Evolutionary conservation across 1,140 invertebrate genomes (phyloP), one percentile per base, ranked within the genome.

Genomic region (Drosophila takahashii): DNA sequence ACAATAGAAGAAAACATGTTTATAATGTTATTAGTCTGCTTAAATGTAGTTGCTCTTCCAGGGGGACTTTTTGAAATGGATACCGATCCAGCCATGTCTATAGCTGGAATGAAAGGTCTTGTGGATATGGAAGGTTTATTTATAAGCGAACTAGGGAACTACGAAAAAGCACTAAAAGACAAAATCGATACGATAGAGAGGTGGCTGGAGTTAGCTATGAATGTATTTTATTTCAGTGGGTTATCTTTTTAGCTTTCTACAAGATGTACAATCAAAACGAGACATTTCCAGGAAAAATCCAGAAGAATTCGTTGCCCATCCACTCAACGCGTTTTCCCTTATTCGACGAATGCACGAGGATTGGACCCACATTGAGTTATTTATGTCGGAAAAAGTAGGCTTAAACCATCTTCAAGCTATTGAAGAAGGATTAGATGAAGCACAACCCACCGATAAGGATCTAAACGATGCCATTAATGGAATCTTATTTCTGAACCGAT

Each of bases 321-420:
- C 81, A 1, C 36, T 84, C 0, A 69, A 76, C 16, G 47, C 50
- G 18, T 79, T 56, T 47, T 32, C 65, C 4, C 62, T 81, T 0
- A 69, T 77, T 15, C 58, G 81, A 8, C 71, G 79, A 8, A 47
- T 84, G 15, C 53, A 79, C 26, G 56, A 75, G 15, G 79, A 84
- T 56, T 84, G 76, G 81, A 58, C 44, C 13, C 44, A 58, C 8
- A 7, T 67, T 5, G 65, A 84, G 58, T 1, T 54, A 9, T 79
- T 61, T 41, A 81, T 84, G 71, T 27, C 18, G 0, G 0, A 37
- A 1, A 2, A 4, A 4, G 41, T 58, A 4, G 66, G 50, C 2
- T 1, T 15, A 2, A 22, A 11, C 6, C 7, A 54, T 0, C 11
- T 53, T 4, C 9, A 62, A 32, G 34, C 42, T 1, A 54, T 79